These are phyloP conservation scores for Anableps anableps DNA, from an alignment of 2,797 vertebrate species.

Conservation along the genomic window DNA sequence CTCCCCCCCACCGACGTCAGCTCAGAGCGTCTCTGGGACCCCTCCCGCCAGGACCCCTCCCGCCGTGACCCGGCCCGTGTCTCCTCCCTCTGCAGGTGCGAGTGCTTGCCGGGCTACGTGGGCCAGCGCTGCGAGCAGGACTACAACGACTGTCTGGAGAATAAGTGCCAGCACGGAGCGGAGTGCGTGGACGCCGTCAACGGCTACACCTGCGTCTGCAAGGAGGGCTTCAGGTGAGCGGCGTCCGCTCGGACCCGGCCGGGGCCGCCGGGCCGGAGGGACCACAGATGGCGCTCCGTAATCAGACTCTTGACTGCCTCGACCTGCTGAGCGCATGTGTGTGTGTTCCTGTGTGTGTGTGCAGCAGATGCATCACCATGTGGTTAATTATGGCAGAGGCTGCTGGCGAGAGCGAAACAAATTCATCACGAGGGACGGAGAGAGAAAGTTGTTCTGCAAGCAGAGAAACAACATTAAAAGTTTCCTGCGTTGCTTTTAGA, in stretches of 20 bases:
- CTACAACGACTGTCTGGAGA: constrained; percentile 89
- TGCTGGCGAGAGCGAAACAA: constrained; percentile 62
- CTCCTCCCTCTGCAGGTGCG: too few relatives aligned
- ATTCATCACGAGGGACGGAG: constrained; percentile 60
- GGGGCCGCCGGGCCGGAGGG: constrained; percentile 45
- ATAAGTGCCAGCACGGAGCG: constrained; percentile 92
- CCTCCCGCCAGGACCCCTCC: too few relatives aligned
- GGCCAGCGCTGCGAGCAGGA: constrained; percentile 91
- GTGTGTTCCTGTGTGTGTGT: constrained; percentile 16
- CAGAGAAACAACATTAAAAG: constrained; percentile 10
- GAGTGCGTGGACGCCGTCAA: constrained; percentile 91
- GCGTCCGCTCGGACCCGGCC: constrained; percentile 13
- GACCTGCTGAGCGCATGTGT: constrained; percentile 41
- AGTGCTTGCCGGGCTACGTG: constrained; percentile 91
- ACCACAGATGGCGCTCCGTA: constrained; percentile 78
- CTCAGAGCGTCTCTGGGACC: too few relatives aligned
- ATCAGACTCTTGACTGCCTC: constrained; percentile 73
- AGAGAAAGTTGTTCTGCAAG: constrained; percentile 16
- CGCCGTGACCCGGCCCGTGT: too few relatives aligned
- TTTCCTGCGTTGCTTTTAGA: not conserved
- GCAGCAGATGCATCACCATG: constrained; percentile 77
- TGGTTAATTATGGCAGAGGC: constrained; percentile 78
- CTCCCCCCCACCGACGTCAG: too few relatives aligned
- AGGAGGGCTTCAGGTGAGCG: constrained; percentile 92
- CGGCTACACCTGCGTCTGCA: constrained; percentile 92